These are phyloP conservation scores for Plemyria rubiginata DNA, from an alignment of 2,888 invertebrate genomes.

Conservation along the genomic window DNA sequence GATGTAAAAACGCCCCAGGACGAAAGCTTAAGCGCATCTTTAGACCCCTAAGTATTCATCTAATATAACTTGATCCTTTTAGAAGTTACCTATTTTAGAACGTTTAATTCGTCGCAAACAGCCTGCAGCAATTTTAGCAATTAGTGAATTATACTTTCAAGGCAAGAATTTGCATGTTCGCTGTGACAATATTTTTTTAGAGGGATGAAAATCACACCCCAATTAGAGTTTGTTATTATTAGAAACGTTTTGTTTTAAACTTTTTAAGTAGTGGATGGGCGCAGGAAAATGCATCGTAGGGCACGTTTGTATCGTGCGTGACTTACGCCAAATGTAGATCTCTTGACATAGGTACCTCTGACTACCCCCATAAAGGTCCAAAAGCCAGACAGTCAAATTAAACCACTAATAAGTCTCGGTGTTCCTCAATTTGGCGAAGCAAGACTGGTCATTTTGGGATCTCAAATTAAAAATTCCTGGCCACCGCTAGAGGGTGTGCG, in stretches of 20 bases:
- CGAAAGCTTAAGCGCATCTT: constrained; percentile 12
- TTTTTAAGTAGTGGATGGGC: too few species aligned
- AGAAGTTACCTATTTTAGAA: constrained; percentile 6
- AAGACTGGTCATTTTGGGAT: constrained; percentile 1
- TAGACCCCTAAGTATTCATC: constrained; percentile 20
- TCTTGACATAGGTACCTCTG: too few species aligned
- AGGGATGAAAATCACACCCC: constrained; percentile 44
- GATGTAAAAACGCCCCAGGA: constrained; percentile 9
- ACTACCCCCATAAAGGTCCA: too few species aligned
- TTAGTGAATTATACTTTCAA: constrained; percentile 50
- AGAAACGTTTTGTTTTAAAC: too few species aligned
- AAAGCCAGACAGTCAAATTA: constrained; percentile 18
- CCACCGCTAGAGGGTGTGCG: constrained; percentile 22
- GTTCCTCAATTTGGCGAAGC: constrained; percentile 7
- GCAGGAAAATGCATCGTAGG: too few species aligned
- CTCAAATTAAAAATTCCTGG: constrained; percentile 32
- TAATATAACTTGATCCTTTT: constrained; percentile 15
- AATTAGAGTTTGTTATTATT: constrained; percentile 39
- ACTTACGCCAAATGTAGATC: too few species aligned
- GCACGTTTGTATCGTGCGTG: too few species aligned
- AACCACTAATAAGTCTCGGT: constrained; percentile 17
- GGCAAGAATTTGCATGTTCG: constrained; percentile 54
- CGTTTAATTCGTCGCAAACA: constrained; percentile 42
- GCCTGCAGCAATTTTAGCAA: constrained; percentile 56
- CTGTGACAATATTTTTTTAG: constrained; percentile 57